Base-by-base conservation (phyloP, 2,888 invertebrate genomes). In the Leucophenga montana region DNA sequence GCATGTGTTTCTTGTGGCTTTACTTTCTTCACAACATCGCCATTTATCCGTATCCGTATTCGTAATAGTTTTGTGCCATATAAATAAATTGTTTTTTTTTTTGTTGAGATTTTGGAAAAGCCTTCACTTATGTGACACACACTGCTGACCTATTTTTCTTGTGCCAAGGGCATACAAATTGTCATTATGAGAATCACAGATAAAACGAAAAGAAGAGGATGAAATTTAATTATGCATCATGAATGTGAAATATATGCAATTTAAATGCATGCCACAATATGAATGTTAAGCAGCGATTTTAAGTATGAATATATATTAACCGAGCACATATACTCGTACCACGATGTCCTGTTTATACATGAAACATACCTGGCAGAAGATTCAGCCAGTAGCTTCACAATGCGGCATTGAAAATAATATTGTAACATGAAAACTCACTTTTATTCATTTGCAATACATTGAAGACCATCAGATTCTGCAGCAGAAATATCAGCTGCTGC, bases 361-460 rank as follows among this genome's bases (percentile, higher is more conserved):
- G 3, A 4, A 5, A 39, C 8, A 11, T 11, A 39, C 39, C 39
- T 39, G 39, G 11, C 1, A 8, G 8, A 39, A 39, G 39, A 39
- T 39, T 39, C 20, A 56, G 54, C 9, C 39, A 39, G 13, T n/a
- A 18, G 61, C 27, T 9, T 27, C n/a, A 33, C 3, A 33, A 33
- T 33, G n/a, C 13, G 16, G 62, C 2, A 22, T 0, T 1, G 31
- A 62, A 20, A 44, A 20, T 3, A 62, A 46, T n/a, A n/a, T n/a
- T n/a, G 44, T 33, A 20, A 46, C 18, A 16, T 16, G 1, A 31
- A 33, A n/a, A 31, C 59, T 16, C n/a, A 18, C 22, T 56, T 16
- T 39, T 39, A 39, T 39, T 59, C 59, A 59, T 22, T 62, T 62
- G 61, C 61, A 62, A 62, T 9, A 46, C 44, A 20, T 44, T 59